Conservation (phyloP, 2,113 vertebrate genomes). For the Melanerpes formicivorus region DNA sequence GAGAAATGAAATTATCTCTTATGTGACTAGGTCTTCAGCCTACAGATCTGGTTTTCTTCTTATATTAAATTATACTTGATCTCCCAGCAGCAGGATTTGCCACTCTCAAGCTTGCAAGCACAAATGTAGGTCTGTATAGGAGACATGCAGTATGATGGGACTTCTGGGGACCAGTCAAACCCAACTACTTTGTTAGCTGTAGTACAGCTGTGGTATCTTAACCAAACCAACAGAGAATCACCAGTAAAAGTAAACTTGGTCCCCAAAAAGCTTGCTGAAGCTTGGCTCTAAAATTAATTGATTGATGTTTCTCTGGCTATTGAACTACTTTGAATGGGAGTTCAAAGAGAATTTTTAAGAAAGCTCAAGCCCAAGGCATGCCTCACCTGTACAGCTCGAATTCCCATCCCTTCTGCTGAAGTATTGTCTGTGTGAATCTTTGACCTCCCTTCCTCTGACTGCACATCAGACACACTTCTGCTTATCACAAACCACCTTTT, state of each 20-base stretch:
- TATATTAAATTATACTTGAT: not conserved
- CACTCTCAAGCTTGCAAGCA: not conserved
- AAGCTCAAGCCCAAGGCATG: not conserved
- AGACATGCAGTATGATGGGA: not conserved
- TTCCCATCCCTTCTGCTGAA: not conserved
- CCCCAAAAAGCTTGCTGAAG: not conserved
- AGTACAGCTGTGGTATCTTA: not conserved
- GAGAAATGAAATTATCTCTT: conserved; percentile 6
- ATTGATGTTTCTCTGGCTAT: not conserved
- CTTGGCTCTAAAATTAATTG: not conserved
- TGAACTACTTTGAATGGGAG: not conserved
- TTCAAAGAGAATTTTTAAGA: not conserved
- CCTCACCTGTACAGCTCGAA: not conserved
- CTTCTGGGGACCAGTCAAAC: not conserved
- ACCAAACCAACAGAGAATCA: not conserved
- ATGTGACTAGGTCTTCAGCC: not conserved
- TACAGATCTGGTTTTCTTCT: not conserved
- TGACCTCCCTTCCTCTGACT: not conserved
- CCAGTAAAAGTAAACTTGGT: not conserved
- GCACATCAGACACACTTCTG: accelerated
- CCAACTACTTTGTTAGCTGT: not conserved
- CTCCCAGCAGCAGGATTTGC: not conserved
- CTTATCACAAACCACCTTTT: not conserved
- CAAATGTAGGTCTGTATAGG: not conserved
- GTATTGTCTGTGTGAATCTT: not conserved